A percentile compares a stretch with the other conserved stretches of the same genome.
Conservation (phyloP, 2,797 vertebrate species). For the Gorsachius magnificus region DNA sequence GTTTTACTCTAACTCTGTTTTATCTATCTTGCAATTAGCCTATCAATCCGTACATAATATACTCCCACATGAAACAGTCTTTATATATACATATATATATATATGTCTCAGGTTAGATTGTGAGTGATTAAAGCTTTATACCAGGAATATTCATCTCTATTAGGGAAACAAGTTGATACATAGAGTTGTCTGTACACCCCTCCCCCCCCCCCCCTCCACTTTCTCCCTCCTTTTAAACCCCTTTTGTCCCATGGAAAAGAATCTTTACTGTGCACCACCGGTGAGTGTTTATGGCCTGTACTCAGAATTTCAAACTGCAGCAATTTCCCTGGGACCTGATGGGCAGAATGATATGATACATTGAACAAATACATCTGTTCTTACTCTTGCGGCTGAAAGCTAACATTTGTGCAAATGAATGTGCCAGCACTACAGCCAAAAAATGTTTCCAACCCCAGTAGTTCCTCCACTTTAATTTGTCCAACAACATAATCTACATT, state of each 20-base stretch:
- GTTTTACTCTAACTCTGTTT: slow-evolving; percentile 68
- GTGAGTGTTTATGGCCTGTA: neutral
- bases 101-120: slow-evolving; percentile 29
- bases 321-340: slow-evolving; percentile 51
- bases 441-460: slow-evolving; percentile 29
- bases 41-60: slow-evolving; percentile 66
- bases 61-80: slow-evolving; percentile 62
- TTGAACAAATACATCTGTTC: slow-evolving; percentile 56
- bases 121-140: slow-evolving; percentile 56
- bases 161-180: neutral
- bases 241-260: slow-evolving; percentile 7
- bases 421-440: slow-evolving; percentile 36
- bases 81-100: neutral
- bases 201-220: too few species aligned
- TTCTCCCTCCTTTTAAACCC: neutral
- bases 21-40: slow-evolving; percentile 75
- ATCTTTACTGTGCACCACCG: neutral
- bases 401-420: slow-evolving; percentile 44
- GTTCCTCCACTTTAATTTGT: slow-evolving; percentile 49
- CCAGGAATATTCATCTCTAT: slow-evolving; percentile 26
- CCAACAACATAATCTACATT: slow-evolving; percentile 36
- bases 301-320: slow-evolving; percentile 37
- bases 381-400: slow-evolving; percentile 16
- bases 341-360: slow-evolving; percentile 57
- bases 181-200: neutral